Percentiles rank a stretch among this genome's conserved stretches.
Evolutionary conservation across 2,888 invertebrate genomes (phyloP).

Genomic region (Lithodes maja): DNA sequence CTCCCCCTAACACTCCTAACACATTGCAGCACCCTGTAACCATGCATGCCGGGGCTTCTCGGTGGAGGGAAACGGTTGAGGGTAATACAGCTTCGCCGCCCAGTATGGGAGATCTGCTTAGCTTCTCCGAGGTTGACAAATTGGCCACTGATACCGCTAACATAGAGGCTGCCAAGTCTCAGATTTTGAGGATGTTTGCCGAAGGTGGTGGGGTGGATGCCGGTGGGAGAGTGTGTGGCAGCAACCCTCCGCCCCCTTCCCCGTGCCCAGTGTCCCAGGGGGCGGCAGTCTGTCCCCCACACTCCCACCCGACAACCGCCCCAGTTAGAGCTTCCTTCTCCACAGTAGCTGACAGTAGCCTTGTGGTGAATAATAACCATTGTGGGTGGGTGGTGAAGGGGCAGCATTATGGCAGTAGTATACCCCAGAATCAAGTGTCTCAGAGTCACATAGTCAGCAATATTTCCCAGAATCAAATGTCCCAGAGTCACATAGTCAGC

Average conservation of each 20-base stretch:
- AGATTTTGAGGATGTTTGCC: conserved; percentile 56
- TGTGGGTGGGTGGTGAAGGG: conserved; percentile 52
- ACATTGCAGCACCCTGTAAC: conserved; percentile 29
- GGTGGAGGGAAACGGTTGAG: conserved; percentile 52
- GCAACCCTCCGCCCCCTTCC: conserved; percentile 3
- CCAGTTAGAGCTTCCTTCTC: conserved; percentile 2
- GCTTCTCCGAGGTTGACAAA: conserved; percentile 43
- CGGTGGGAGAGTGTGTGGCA: background rate
- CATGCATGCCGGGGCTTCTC: conserved; percentile 48
- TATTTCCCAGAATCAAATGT: background rate
- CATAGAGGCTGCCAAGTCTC: conserved; percentile 36
- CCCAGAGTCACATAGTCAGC: background rate
- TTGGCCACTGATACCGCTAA: conserved; percentile 19
- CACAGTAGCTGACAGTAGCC: conserved; percentile 32
- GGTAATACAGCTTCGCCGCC: conserved; percentile 31
- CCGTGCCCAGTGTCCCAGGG: background rate
- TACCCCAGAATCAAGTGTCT: background rate
- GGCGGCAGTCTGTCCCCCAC: background rate
- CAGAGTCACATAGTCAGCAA: background rate
- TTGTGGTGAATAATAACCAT: conserved; percentile 45
- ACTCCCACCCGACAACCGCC: background rate
- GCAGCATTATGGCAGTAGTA: background rate
- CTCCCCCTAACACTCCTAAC: background rate
- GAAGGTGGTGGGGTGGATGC: conserved; percentile 5
- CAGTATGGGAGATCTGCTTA: conserved; percentile 45